Conservation (phyloP, 2,797 vertebrate genomes). For the Sebastes glaucus region DNA sequence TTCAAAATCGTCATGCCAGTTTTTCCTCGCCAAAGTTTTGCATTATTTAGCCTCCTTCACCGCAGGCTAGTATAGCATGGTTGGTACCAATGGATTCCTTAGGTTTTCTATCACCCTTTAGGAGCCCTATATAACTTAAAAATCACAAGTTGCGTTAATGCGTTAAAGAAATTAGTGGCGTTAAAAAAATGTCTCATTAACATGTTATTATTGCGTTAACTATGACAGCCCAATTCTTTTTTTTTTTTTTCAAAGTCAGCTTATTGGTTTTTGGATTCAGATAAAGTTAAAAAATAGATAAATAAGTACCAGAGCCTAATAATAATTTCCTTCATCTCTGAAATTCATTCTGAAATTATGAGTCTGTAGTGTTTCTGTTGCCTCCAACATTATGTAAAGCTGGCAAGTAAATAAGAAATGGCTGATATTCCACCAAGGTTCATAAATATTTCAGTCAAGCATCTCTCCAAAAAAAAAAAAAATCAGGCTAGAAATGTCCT, state of each 20-base stretch:
- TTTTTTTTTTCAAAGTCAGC: not conserved
- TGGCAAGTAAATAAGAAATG: not conserved
- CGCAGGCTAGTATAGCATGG: too few species aligned
- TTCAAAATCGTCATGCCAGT: too few species aligned
- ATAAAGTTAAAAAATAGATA: not conserved
- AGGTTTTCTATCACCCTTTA: too few species aligned
- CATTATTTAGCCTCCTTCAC: too few species aligned
- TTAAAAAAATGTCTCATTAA: too few species aligned
- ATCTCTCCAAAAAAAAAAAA: not conserved
- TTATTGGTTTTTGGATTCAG: not conserved
- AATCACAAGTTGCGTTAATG: too few species aligned
- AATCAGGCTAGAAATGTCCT: not conserved
- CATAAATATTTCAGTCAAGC: constrained; percentile 7
- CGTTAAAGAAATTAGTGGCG: too few species aligned
- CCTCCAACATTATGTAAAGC: constrained; percentile 1
- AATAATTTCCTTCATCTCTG: not conserved
- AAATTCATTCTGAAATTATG: not conserved
- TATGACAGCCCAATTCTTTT: too few species aligned
- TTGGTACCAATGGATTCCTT: too few species aligned
- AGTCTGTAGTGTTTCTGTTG: not conserved
- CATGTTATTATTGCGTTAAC: too few species aligned
- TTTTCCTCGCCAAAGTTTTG: too few species aligned
- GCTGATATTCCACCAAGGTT: not conserved
- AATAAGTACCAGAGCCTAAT: not conserved
- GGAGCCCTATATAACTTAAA: too few species aligned